Evolutionary conservation across 2,888 invertebrate genomes (phyloP).

Genomic region (Morinoia aosen): DNA sequence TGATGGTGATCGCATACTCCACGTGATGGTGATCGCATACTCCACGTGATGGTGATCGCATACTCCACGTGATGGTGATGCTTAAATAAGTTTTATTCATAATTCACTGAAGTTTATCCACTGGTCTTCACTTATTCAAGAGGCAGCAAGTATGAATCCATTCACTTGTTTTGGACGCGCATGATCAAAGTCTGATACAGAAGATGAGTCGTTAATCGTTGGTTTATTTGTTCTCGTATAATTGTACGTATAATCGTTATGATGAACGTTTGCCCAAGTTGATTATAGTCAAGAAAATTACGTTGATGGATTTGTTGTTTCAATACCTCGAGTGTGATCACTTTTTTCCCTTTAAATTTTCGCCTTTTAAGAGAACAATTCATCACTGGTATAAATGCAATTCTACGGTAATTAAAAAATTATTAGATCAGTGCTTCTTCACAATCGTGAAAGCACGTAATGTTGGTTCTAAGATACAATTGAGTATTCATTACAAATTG

Average conservation of each 20-base stretch:
- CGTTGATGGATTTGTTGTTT: neutral
- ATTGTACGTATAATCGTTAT: constrained; percentile 45
- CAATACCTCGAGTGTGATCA: neutral
- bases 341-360: neutral
- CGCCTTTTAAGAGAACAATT: no score
- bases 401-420: no score
- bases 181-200: neutral
- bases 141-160: neutral
- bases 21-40: neutral
- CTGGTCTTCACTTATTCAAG: neutral
- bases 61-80: neutral
- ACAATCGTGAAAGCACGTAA: no score
- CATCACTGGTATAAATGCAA: no score
- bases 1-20: neutral
- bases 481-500: no score
- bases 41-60: neutral
- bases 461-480: no score
- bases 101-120: neutral
- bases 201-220: constrained; percentile 6
- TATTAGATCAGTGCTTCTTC: no score
- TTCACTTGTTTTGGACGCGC: neutral
- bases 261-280: constrained; percentile 43
- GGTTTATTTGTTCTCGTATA: constrained; percentile 43
- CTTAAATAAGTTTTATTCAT: neutral
- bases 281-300: constrained; percentile 47